Evolutionary conservation across 1,140 invertebrate genomes (phyloP).

Genomic region (Listronotus oregonensis): DNA sequence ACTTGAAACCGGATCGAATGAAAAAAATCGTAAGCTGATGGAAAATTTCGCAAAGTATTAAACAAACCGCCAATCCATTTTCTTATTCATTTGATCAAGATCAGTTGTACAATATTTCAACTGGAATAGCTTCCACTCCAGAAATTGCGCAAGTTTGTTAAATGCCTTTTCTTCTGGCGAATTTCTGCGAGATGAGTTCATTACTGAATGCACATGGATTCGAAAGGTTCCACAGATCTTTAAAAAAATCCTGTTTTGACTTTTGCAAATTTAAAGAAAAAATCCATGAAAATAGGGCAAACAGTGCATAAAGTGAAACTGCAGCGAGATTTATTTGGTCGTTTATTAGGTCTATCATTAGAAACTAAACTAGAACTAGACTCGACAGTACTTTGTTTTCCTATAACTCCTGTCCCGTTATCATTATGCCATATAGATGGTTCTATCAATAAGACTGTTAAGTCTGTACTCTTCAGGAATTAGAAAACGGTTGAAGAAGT

Average conservation of each 20-base stretch:
- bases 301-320: constrained; percentile 23
- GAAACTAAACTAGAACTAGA: background rate
- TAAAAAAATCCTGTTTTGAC: constrained; percentile 27
- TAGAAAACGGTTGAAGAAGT: too few species aligned
- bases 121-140: constrained; percentile 20
- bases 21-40: background rate
- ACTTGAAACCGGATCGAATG: background rate
- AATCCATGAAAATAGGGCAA: constrained; percentile 17
- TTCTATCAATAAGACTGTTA: constrained; percentile 25
- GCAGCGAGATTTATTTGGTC: constrained; percentile 16
- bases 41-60: background rate
- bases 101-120: constrained; percentile 28
- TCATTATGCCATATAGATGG: constrained; percentile 29
- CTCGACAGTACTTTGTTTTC: constrained; percentile 13
- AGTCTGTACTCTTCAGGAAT: constrained; percentile 3
- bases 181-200: constrained; percentile 22
- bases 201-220: constrained; percentile 25
- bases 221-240: constrained; percentile 11
- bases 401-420: constrained; percentile 27
- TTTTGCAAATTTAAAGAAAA: constrained; percentile 32
- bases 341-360: constrained; percentile 10
- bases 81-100: constrained; percentile 15
- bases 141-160: constrained; percentile 15
- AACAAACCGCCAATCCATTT: background rate
- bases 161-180: constrained; percentile 16